These are phyloP conservation scores for Monodelphis domestica DNA, from an alignment of 2,797 vertebrate species.

Conservation along the genomic window DNA sequence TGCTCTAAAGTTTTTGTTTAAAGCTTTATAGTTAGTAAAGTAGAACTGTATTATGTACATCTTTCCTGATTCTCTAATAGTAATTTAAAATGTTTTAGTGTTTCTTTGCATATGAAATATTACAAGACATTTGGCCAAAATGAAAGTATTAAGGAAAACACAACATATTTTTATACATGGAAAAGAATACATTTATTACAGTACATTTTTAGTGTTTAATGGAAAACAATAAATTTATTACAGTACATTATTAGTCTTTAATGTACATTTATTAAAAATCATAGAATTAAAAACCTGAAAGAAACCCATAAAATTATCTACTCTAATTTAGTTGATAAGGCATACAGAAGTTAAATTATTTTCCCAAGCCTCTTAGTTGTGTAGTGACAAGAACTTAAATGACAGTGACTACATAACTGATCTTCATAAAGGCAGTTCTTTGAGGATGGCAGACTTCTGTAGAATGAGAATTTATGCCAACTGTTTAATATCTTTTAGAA, in stretches of 20 bases:
- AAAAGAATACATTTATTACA: not conserved
- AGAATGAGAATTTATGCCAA: not conserved
- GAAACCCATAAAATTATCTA: not conserved
- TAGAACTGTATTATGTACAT: not conserved
- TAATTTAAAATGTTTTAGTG: not conserved
- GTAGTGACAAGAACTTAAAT: not conserved
- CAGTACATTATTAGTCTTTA: not conserved
- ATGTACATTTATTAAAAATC: not conserved
- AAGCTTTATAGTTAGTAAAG: not conserved
- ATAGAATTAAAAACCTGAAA: not conserved
- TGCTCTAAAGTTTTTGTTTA: too few relatives aligned
- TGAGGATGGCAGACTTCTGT: not conserved
- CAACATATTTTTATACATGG: not conserved
- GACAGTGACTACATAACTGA: not conserved
- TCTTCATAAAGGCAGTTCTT: not conserved
- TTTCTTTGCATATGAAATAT: not conserved
- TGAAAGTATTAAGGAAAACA: not conserved
- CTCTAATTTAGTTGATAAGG: not conserved
- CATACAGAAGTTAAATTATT: not conserved
- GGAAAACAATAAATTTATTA: not conserved
- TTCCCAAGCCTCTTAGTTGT: not conserved
- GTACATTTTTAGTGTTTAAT: too few relatives aligned
- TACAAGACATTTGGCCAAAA: not conserved
- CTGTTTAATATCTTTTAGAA: not conserved
- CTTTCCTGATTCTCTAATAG: not conserved